phyloP scores from a whole-genome alignment of 2,888 invertebrate species.

The Patella caerulea region DNA sequence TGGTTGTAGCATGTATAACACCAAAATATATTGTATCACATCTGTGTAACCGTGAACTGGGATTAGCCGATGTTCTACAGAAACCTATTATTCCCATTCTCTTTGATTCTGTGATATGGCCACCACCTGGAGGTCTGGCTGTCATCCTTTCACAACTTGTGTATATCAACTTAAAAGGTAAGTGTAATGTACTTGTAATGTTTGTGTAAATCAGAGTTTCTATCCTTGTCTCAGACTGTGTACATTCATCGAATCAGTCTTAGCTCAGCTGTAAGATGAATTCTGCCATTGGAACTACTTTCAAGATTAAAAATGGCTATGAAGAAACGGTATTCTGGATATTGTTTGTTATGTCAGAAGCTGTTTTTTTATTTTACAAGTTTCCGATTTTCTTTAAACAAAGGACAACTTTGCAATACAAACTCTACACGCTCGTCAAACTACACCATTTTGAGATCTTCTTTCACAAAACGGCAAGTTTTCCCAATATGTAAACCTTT shows the following conservation, averaged over 20 bases:
- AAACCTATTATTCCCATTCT: slow-evolving; percentile 73
- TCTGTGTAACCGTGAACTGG: slow-evolving; percentile 71
- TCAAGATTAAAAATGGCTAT: no score
- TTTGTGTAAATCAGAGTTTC: background rate
- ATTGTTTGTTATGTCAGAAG: no score
- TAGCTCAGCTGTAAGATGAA: no score
- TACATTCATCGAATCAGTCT: background rate
- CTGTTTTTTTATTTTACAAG: no score
- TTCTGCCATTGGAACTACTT: no score
- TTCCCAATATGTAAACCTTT: no score
- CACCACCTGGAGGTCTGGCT: slow-evolving; percentile 73
- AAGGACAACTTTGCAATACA: no score
- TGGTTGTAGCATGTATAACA: slow-evolving; percentile 68
- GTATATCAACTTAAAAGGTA: slow-evolving; percentile 73
- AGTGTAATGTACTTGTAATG: background rate
- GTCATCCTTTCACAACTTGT: slow-evolving; percentile 71
- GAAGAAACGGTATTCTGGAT: no score
- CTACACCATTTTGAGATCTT: no score
- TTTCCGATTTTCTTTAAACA: no score
- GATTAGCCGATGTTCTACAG: slow-evolving; percentile 71
- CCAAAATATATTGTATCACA: slow-evolving; percentile 72
- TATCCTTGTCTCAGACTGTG: background rate
- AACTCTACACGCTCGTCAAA: no score
- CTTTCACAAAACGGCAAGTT: no score
- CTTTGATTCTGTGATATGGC: slow-evolving; percentile 71